phyloP scores from a whole-genome alignment of 2,113 vertebrate genomes.

The Heterocephalus glaber region DNA sequence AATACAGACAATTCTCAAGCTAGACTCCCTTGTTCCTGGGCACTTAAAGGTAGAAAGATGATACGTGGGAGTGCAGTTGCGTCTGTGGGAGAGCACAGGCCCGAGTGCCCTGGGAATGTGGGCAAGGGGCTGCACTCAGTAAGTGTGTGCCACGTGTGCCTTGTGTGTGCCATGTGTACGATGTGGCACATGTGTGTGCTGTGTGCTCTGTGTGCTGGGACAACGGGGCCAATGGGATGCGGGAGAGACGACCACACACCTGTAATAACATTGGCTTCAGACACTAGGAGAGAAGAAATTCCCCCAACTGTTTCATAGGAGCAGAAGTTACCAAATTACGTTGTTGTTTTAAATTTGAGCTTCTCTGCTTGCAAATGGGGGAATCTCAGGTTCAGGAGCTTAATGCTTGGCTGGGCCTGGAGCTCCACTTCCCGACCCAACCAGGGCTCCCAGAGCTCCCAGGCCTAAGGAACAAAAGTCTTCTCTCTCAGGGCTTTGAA shows the following conservation, averaged over 20 bases:
- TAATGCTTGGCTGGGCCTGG: slow-evolving; percentile 85
- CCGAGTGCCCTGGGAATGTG: neutral
- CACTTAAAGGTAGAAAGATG: neutral
- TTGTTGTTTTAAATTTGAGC: slow-evolving; percentile 83
- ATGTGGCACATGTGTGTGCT: neutral
- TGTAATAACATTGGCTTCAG: slow-evolving; percentile 82
- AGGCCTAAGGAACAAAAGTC: slow-evolving; percentile 86
- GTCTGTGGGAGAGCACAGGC: neutral
- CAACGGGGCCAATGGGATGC: slow-evolving; percentile 31
- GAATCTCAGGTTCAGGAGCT: slow-evolving; percentile 85
- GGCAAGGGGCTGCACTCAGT: neutral
- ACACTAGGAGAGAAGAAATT: slow-evolving; percentile 77
- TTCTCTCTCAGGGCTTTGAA: slow-evolving; percentile 88
- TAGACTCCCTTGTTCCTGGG: neutral
- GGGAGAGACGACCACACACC: slow-evolving; percentile 76
- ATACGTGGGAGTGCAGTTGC: neutral
- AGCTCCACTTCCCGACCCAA: slow-evolving; percentile 83
- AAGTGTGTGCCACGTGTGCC: fast-evolving
- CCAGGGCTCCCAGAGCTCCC: slow-evolving; percentile 64
- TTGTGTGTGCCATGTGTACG: neutral
- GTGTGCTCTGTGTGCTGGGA: neutral
- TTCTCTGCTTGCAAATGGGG: slow-evolving; percentile 74
- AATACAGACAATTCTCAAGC: neutral
- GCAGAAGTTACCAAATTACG: slow-evolving; percentile 78
- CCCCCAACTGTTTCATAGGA: slow-evolving; percentile 81